Base-by-base conservation (phyloP, 64 coral and sea anemone genomes). In the Anthopleura sola region DNA sequence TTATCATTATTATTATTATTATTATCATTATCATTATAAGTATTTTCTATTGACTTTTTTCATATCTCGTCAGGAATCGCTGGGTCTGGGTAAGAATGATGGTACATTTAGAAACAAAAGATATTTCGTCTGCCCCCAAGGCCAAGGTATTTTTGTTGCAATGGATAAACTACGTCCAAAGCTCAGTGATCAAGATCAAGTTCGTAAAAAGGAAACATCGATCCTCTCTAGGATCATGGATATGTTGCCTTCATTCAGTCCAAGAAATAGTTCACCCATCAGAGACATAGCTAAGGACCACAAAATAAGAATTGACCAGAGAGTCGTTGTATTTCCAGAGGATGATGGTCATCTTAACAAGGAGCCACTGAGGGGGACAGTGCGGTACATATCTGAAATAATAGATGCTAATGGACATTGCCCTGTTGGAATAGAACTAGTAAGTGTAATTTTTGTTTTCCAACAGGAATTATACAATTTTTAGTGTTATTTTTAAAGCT, bases 71-170 rank as follows among this genome's bases (percentile, higher is more conserved):
- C 68, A 95, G 93, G 78, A 88, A 55, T 23, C 84, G 39, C 54
- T 38, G 48, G 88, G 86, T 10, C 49, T 28, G 32, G 93, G 93
- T 47, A 91, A 89, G 69, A 75, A 55, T 7, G 77, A 95, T 95
- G 90, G 93, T 18, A 85, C 77, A 58, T 95, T 91, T 54, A 32
- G 93, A 69, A 89, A 89, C 31, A 78, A 83, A 56, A 10, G 15
- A 23, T 95, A 88, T 81, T 95, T 95, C 50, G 21, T 0, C 0
- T 92, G 90, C 48, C 49, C 34, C 20, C 34, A 84, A 28, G 78
- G 92, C 49, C 86, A 68, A 36, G 92, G 85, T 20, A 85, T 94
- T 21, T 94, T 94, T 87, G 92, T 94, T 54, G 71, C 84, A 15
- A 49, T 94, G 19, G 92, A 94, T 75, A 91, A 87, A 94, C 20